These are phyloP conservation scores for Chondrilla cf. caribensis DNA, from an alignment of 37 sponge, comb jelly and placozoan species.

Conservation along the genomic window DNA sequence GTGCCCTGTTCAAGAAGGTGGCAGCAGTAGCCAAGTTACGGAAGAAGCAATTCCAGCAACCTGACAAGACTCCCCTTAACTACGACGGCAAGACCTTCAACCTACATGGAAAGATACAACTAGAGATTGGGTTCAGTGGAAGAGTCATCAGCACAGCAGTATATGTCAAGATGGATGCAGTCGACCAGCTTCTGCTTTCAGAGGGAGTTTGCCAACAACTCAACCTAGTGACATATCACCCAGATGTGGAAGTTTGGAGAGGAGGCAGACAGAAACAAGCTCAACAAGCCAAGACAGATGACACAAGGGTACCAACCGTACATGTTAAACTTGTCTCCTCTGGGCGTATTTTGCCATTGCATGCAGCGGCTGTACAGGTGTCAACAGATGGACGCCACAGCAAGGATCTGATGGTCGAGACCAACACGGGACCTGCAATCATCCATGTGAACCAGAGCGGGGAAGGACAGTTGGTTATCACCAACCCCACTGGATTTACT, in stretches of 20 bases:
- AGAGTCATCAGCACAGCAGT: slow-evolving; percentile 16
- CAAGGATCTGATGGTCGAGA: not conserved
- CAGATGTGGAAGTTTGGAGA: slow-evolving; percentile 24
- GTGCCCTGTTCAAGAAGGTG: slow-evolving; percentile 20
- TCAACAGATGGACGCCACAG: not conserved
- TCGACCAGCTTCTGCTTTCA: slow-evolving; percentile 43
- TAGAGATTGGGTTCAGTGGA: slow-evolving; percentile 35
- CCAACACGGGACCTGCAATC: not conserved
- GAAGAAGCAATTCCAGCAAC: not conserved
- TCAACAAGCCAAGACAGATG: not conserved
- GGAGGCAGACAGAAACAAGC: not conserved
- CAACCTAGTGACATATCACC: slow-evolving; percentile 37
- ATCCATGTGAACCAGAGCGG: not conserved
- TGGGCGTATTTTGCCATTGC: slow-evolving; percentile 7
- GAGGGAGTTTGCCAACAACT: slow-evolving; percentile 57
- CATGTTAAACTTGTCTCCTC: not conserved
- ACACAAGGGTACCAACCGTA: not conserved
- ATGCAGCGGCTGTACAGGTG: not conserved
- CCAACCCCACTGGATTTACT: slow-evolving; percentile 10
- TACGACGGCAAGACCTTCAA: slow-evolving; percentile 31
- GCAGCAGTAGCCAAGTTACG: slow-evolving; percentile 12
- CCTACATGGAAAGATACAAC: slow-evolving; percentile 38
- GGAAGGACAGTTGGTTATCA: not conserved
- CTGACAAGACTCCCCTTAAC: slow-evolving; percentile 33
- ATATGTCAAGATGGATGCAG: slow-evolving; percentile 54